Percentiles rank a stretch among this genome's conserved stretches.
Conservation (phyloP, 2,888 invertebrate species). For the Diploptera punctata region DNA sequence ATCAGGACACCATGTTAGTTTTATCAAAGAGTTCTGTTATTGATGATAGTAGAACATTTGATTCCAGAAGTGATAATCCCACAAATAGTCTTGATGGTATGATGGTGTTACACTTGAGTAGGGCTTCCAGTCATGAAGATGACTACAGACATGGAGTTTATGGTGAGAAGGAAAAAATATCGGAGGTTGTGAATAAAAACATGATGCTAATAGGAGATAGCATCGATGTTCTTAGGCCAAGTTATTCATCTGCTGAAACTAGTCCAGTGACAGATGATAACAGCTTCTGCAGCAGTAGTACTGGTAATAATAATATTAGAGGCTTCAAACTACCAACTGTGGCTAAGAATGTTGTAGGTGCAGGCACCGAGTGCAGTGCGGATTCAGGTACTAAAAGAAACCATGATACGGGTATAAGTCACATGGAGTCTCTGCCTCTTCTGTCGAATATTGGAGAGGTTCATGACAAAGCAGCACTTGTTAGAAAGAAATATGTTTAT, state of each 20-base stretch:
- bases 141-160: neutral
- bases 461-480: conserved; percentile 25
- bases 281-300: conserved; percentile 28
- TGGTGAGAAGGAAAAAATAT: neutral
- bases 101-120: conserved; percentile 1
- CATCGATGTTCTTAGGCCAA: conserved; percentile 10
- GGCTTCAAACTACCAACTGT: conserved; percentile 14
- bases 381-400: conserved; percentile 7
- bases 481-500: conserved; percentile 41
- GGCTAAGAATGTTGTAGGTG: neutral
- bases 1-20: neutral
- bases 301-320: conserved; percentile 36
- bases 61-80: neutral
- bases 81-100: neutral
- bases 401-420: neutral
- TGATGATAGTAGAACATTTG: neutral
- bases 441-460: conserved; percentile 38
- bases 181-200: neutral
- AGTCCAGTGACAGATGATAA: conserved; percentile 33
- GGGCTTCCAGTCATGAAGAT: neutral
- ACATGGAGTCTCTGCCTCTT: conserved; percentile 38
- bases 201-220: neutral
- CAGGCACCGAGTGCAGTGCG: neutral
- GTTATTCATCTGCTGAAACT: conserved; percentile 15
- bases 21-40: neutral